Percentiles rank a stretch among this genome's conserved stretches.
Conservation (phyloP, 2,888 invertebrate species). For the Coelinius sp. region DNA sequence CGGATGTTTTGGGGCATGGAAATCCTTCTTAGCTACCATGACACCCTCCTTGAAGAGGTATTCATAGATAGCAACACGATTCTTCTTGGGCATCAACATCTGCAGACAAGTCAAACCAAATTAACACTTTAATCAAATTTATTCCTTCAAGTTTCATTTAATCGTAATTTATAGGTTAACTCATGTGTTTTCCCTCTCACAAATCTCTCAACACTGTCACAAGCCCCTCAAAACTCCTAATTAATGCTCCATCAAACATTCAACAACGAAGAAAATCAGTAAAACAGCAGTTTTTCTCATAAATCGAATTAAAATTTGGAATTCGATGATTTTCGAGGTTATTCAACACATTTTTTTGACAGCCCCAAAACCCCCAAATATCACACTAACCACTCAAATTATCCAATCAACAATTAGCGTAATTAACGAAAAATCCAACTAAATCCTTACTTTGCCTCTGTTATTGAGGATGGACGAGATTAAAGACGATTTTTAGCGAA, state of each 20-base stretch:
- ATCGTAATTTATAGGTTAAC: constrained; percentile 16
- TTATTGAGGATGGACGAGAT: constrained; percentile 47
- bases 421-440: constrained; percentile 40
- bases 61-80: constrained; percentile 96
- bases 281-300: neutral
- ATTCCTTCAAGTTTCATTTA: neutral
- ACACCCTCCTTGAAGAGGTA: constrained; percentile 99
- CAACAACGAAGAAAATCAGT: neutral
- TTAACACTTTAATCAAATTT: neutral
- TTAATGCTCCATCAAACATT: neutral
- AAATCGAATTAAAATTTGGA: neutral
- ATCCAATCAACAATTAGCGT: neutral
- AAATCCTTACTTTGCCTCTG: constrained; percentile 48
- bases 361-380: neutral
- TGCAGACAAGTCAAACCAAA: constrained; percentile 24
- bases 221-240: neutral
- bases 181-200: neutral
- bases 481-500: constrained; percentile 52
- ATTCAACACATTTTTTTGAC: neutral
- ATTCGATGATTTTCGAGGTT: neutral
- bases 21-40: constrained; percentile 99
- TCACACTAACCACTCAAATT: constrained; percentile 31
- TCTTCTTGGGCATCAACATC: constrained; percentile 99
- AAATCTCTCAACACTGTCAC: neutral
- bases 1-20: constrained; percentile 97